Evolutionary conservation across 1,140 invertebrate species (phyloP).

Genomic region (Schmidtea mediterranea): DNA sequence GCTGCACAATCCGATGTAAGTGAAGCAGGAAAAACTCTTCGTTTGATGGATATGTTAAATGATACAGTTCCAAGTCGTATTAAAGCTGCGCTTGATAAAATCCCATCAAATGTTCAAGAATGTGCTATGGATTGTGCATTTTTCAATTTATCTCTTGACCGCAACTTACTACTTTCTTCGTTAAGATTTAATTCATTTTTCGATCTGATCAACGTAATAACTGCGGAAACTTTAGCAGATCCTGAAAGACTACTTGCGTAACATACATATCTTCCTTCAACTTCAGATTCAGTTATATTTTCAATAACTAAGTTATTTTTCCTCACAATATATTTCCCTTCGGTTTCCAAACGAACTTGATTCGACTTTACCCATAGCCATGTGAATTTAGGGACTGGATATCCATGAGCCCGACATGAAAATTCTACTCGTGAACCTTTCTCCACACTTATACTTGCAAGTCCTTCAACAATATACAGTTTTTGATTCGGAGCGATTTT

Average conservation of each 20-base stretch:
- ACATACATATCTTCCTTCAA: neutral
- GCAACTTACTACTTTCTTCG: slow-evolving; percentile 11
- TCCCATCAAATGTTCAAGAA: too few relatives aligned
- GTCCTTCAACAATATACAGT: slow-evolving; percentile 9
- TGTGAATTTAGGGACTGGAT: slow-evolving; percentile 36
- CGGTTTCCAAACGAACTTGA: slow-evolving; percentile 29
- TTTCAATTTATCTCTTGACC: slow-evolving; percentile 40
- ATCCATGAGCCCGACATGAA: slow-evolving; percentile 38
- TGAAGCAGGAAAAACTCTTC: too few relatives aligned
- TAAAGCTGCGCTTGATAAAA: too few relatives aligned
- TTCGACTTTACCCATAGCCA: slow-evolving; percentile 36
- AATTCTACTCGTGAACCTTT: slow-evolving; percentile 32
- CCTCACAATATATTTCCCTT: slow-evolving; percentile 35
- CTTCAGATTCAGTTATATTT: slow-evolving; percentile 4
- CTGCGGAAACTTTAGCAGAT: neutral
- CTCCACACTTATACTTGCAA: slow-evolving; percentile 17
- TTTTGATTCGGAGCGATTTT: neutral
- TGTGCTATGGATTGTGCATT: slow-evolving; percentile 28
- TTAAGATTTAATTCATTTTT: slow-evolving; percentile 4
- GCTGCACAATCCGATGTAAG: too few relatives aligned
- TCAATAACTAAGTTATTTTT: slow-evolving; percentile 27
- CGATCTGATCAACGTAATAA: slow-evolving; percentile 8
- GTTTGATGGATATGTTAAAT: too few relatives aligned
- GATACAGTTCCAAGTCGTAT: too few relatives aligned
- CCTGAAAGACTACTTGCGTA: neutral